phyloP scores from a whole-genome alignment of 2,888 invertebrate species.

The Bembecia ichneumoniformis region DNA sequence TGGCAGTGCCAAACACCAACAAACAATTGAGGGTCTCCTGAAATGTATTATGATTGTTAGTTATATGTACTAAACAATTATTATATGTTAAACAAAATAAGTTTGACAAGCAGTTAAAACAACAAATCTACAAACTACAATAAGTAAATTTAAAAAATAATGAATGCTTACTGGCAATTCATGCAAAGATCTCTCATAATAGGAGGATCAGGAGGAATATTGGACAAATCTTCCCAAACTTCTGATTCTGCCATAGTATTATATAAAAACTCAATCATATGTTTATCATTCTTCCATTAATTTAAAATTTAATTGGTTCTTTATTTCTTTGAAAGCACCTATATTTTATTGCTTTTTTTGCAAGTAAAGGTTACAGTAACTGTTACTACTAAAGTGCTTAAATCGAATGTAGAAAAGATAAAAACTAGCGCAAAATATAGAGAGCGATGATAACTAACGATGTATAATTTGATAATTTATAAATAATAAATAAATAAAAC shows the following conservation, averaged over 20 bases:
- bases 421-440: too few relatives aligned
- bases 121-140: too few relatives aligned
- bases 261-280: neutral
- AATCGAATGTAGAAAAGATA: too few relatives aligned
- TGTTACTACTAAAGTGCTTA: neutral
- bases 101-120: too few relatives aligned
- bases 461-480: too few relatives aligned
- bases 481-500: too few relatives aligned
- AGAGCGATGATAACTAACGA: too few relatives aligned
- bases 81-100: neutral
- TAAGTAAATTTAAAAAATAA: neutral
- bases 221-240: constrained; percentile 80
- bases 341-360: neutral
- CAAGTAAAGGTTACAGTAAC: neutral
- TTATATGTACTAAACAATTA: neutral
- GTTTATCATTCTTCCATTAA: neutral
- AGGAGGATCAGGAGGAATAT: constrained; percentile 84
- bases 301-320: neutral
- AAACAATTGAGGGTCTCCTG: constrained; percentile 88
- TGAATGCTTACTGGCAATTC: constrained; percentile 78
- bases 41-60: constrained; percentile 15
- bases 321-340: neutral
- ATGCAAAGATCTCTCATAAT: constrained; percentile 78
- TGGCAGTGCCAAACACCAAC: constrained; percentile 91
- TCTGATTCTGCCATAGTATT: constrained; percentile 48